Percentiles rank a stretch among this genome's conserved stretches.
Conservation (phyloP, 2,797 vertebrate genomes). For the Miichthys miiuy region DNA sequence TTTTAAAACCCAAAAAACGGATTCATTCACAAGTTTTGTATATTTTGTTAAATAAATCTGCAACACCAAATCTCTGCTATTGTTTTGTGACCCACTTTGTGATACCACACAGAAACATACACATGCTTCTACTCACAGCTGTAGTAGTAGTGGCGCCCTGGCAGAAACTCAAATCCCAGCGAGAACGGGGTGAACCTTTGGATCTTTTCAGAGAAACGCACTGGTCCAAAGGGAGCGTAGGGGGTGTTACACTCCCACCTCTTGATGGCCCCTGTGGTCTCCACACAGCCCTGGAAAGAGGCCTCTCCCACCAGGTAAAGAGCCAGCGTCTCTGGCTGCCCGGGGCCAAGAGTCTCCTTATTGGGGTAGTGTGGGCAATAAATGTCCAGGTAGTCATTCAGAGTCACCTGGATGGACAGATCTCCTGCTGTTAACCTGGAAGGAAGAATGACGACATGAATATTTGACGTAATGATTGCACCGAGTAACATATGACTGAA, state of each 20-base stretch:
- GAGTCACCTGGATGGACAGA: slow-evolving; percentile 87
- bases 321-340: slow-evolving; percentile 75
- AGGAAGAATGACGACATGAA: slow-evolving; percentile 51
- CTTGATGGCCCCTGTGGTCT: slow-evolving; percentile 86
- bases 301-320: slow-evolving; percentile 85
- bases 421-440: slow-evolving; percentile 90
- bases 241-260: slow-evolving; percentile 94
- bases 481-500: slow-evolving; percentile 38
- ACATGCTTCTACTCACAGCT: slow-evolving; percentile 89
- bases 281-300: slow-evolving; percentile 88
- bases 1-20: not conserved
- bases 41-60: not conserved
- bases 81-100: not conserved
- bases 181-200: slow-evolving; percentile 95
- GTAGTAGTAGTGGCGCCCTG: slow-evolving; percentile 93
- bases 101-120: slow-evolving; percentile 9
- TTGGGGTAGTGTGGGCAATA: slow-evolving; percentile 92
- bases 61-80: not conserved
- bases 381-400: slow-evolving; percentile 96
- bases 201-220: slow-evolving; percentile 96
- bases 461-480: slow-evolving; percentile 53
- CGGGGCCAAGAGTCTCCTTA: slow-evolving; percentile 28
- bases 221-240: slow-evolving; percentile 84
- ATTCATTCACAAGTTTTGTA: not conserved
- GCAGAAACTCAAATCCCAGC: slow-evolving; percentile 92